Evolutionary conservation across 2,888 invertebrate species (phyloP).

Genomic region (Drosophila borealis): DNA sequence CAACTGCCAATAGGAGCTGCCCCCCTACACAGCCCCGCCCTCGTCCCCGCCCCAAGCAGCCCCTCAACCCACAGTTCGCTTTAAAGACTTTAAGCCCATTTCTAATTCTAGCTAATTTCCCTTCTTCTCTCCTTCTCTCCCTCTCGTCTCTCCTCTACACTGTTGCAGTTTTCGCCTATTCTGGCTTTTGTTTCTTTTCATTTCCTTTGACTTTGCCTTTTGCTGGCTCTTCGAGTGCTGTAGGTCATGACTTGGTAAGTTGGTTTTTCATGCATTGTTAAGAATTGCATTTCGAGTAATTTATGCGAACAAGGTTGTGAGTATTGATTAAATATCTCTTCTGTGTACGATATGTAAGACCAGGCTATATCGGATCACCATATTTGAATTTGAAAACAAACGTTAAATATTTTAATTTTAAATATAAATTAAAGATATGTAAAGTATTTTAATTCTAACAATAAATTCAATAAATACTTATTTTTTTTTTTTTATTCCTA

Average conservation of each 20-base stretch:
- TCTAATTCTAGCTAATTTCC: constrained; percentile 3
- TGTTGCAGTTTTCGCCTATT: constrained; percentile 25
- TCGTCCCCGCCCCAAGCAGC: background rate
- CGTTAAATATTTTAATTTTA: no score
- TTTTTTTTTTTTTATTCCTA: no score
- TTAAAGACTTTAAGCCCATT: background rate
- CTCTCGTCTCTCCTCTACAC: background rate
- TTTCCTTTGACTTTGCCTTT: constrained; percentile 17
- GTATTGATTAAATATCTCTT: constrained; percentile 11
- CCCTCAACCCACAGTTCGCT: no score
- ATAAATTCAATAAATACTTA: no score
- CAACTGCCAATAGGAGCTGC: constrained; percentile 46
- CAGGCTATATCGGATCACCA: no score
- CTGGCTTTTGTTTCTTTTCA: constrained; percentile 14
- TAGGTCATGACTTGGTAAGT: background rate
- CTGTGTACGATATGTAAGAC: no score
- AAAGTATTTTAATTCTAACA: no score
- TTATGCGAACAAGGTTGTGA: constrained; percentile 2
- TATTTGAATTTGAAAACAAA: background rate
- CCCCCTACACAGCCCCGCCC: no score
- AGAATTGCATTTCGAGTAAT: background rate
- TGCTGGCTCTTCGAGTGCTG: background rate
- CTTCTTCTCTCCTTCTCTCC: background rate
- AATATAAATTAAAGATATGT: no score
- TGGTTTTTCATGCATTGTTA: background rate